A percentile compares a stretch with the other conserved stretches of the same genome.
These are phyloP conservation scores for Dromius quadrimaculatus DNA, from an alignment of 2,888 invertebrate species.

Conservation along the genomic window DNA sequence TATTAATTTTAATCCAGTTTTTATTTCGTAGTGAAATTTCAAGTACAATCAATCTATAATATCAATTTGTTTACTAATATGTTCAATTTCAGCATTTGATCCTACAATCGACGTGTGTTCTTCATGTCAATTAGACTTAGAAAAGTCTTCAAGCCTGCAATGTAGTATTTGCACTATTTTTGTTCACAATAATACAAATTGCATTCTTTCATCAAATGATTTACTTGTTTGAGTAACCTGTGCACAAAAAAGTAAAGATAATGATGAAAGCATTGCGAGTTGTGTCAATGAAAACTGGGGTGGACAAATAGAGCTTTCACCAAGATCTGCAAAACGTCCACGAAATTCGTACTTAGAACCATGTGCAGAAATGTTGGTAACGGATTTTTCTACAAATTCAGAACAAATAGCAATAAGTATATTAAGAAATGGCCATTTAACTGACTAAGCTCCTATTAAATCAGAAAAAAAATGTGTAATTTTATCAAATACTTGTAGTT, in stretches of 20 bases:
- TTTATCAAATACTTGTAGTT: conserved; percentile 5
- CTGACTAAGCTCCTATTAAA: not conserved
- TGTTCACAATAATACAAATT: not conserved
- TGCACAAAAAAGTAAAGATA: not conserved
- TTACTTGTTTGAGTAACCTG: not conserved
- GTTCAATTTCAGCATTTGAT: not conserved
- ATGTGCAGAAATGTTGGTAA: not conserved
- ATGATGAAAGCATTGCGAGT: not conserved
- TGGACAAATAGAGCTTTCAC: not conserved
- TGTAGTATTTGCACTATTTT: conserved; percentile 1
- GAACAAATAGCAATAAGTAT: not conserved
- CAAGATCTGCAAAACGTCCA: not conserved
- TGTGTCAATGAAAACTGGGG: not conserved
- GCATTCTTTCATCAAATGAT: not conserved
- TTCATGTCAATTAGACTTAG: not conserved
- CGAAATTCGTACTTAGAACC: conserved; percentile 2
- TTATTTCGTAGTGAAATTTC: not conserved
- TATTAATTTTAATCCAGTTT: not conserved
- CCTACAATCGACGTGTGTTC: not conserved
- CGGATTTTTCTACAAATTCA: not conserved
- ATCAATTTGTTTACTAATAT: not conserved
- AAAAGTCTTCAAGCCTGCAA: not conserved
- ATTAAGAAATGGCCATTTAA: not conserved
- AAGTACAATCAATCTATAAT: not conserved
- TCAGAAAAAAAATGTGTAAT: not conserved